Percentiles rank a stretch among this genome's conserved stretches.
phyloP scores from a whole-genome alignment of 2,113 vertebrate genomes.

The Bufo gargarizans region DNA sequence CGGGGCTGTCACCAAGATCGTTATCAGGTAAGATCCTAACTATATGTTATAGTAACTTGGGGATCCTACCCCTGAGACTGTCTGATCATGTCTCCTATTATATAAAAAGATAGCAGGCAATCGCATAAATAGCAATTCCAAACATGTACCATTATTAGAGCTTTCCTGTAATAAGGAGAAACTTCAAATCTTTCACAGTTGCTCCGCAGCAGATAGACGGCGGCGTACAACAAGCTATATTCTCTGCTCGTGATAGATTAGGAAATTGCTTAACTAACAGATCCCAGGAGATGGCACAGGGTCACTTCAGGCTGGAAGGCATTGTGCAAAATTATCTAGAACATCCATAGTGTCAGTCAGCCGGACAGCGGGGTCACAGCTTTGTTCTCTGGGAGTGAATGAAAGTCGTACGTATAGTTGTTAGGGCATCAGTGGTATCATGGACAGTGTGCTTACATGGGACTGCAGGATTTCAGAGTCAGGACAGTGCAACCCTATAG shows the following conservation, averaged over 20 bases:
- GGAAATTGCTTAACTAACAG: background rate
- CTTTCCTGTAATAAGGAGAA: background rate
- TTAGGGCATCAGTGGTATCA: background rate
- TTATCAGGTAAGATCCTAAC: background rate
- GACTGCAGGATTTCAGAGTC: background rate
- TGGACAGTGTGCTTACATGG: background rate
- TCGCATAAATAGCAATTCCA: background rate
- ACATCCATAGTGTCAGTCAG: background rate
- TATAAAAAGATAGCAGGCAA: background rate
- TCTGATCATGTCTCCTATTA: background rate
- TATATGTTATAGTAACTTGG: background rate
- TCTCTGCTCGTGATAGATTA: background rate
- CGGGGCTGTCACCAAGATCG: too few relatives aligned
- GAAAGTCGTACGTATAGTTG: background rate
- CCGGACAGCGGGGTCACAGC: background rate
- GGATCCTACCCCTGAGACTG: background rate
- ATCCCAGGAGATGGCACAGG: background rate
- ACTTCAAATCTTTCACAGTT: background rate
- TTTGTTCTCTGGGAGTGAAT: background rate
- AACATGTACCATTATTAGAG: too few relatives aligned
- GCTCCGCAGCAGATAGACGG: too few relatives aligned
- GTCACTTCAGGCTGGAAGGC: background rate
- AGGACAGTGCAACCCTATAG: background rate
- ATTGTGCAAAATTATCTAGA: too few relatives aligned
- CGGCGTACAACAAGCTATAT: background rate